Evolutionary conservation across 2,113 vertebrate genomes (phyloP), one percentile per base, ranked within the genome.

Genomic region (Hemichromis elongatus): DNA sequence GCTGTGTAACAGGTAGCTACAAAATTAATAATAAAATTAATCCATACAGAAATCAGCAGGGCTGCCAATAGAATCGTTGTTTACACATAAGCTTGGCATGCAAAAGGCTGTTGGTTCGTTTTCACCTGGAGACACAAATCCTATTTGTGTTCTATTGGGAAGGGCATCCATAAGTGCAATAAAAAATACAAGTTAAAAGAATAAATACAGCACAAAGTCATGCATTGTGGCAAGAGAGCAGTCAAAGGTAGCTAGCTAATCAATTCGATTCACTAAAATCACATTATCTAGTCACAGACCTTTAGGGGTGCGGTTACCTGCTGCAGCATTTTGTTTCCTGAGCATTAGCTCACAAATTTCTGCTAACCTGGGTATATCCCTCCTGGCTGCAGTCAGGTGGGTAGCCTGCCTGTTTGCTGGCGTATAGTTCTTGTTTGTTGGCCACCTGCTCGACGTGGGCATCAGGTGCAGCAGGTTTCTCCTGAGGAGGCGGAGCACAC

Each of bases 401-500:
- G 63, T 97, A 95, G 11, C 96, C 96, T 2, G 95, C 95, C 89
- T 96, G 93, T 84, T 91, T 94, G 85, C 94, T 87, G 68, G 73
- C 91, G 3, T 96, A 96, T 0, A 93, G 92, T 79, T 95, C 94
- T 3, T 95, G 96, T 80, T 97, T 95, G 2, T 97, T 97, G 2
- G 94, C 95, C 80, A 96, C 96, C 89, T 96, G 96, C 85, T 95
- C 94, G 28, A 90, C 93, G 0, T 96, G 97, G 75, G 96, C 84
- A 0, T 97, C 97, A 1, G 96, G 96, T 3, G 97, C 96, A 0
- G 96, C 96, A 50, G 97, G 95, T 86, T 98, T 98, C 86, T 94
- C 96, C 8, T 96, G 95, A 77, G 96, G 94, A 6, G 97, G 94
- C 0, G 96, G 95, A 55, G 96, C 94, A 16, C 88, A 86, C 90